Evolutionary conservation across 2,888 invertebrate species (phyloP), one percentile per base, ranked within the genome.

Genomic region (Melanargia galathea): DNA sequence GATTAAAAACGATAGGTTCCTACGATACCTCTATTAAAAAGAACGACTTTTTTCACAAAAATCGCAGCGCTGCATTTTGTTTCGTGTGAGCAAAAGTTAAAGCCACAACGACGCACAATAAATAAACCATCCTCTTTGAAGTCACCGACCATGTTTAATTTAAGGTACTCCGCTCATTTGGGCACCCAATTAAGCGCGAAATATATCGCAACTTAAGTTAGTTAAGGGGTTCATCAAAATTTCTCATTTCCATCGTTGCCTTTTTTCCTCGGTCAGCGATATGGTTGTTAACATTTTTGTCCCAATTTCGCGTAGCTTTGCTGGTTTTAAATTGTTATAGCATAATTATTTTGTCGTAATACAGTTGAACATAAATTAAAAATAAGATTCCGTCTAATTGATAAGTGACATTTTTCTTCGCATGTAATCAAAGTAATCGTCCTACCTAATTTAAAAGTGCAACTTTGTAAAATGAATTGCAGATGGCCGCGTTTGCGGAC

Each of bases 151-250:
- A 71, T 77, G 64, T 74, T 83, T 80, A 85, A 86, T 83, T 86
- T 82, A 82, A 87, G 77, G 81, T 80, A 78, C 82, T 79, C 72
- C 67, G 71, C 80, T 83, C 83, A 83, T 87, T 86, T 83, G 78
- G 79, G 76, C 72, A 73, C 74, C 87, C 90, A 90, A 88, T 90
- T 90, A 89, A 87, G 84, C 79, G 84, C 77, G 83, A 84, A 85
- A 87, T 85, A 79, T 87, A 86, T 86, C 73, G 77, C 76, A 83
- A 84, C 80, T 71, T 71, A 75, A 77, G 76, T 77, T 76, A 33
- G 33, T 52, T 74, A 76, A 75, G 72, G 68, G 74, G 73, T 79
- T 84, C 86, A 85, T 88, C 86, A 88, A 87, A 83, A 87, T 87
- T 83, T 78, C 80, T 84, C 75, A 79, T 79, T 83, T 82, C 79